Conservation (phyloP, 2,113 vertebrate species). For the Zapornia atra region DNA sequence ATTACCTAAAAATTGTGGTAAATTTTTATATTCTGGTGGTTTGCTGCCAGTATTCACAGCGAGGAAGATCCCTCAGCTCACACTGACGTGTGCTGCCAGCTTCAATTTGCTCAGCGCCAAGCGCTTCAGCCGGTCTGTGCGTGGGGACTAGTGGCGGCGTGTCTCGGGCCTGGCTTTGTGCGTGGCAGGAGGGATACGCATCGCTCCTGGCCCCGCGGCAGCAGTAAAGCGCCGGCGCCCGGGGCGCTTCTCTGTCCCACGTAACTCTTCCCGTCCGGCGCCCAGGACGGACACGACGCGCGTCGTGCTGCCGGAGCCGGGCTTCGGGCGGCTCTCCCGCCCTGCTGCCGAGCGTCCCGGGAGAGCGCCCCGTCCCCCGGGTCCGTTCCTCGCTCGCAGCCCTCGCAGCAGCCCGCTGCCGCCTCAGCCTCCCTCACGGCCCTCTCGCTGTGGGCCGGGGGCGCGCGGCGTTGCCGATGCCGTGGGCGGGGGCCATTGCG, state of each 20-base stretch:
- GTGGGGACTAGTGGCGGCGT: accelerated
- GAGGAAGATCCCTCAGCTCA: accelerated
- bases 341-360: background rate
- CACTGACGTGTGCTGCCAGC: accelerated
- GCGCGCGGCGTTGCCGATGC: background rate
- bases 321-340: background rate
- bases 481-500: background rate
- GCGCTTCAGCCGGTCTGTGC: accelerated
- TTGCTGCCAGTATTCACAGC: background rate
- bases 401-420: background rate
- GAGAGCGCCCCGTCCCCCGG: too few relatives aligned
- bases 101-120: background rate
- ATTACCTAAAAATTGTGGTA: background rate
- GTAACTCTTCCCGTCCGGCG: accelerated
- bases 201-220: accelerated
- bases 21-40: background rate
- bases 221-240: accelerated
- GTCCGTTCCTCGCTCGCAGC: too few relatives aligned
- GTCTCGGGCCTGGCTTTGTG: accelerated
- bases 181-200: accelerated
- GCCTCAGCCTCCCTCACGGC: too few relatives aligned
- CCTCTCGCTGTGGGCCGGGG: background rate
- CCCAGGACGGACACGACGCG: accelerated
- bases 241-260: background rate
- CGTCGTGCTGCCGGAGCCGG: background rate